Evolutionary conservation across 2,888 invertebrate genomes (phyloP).

Genomic region (Scaptomyza polygonia): DNA sequence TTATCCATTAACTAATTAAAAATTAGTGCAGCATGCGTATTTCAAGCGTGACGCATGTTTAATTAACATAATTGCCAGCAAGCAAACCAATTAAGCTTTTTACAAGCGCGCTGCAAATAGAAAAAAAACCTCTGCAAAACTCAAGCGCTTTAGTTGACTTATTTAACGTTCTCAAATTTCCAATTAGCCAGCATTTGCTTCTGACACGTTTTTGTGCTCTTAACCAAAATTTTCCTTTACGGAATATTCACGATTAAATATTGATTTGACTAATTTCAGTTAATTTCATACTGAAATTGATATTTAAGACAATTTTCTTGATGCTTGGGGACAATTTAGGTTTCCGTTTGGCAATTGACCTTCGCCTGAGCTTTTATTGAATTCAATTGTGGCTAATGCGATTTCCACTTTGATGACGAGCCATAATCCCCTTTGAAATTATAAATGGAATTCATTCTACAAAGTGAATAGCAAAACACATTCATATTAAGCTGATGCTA

Average conservation of each 20-base stretch:
- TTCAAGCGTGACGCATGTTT: constrained; percentile 48
- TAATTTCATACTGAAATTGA: not conserved
- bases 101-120: constrained; percentile 13
- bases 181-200: constrained; percentile 49
- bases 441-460: constrained; percentile 11
- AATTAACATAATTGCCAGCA: constrained; percentile 63
- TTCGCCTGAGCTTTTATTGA: not conserved
- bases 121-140: constrained; percentile 33
- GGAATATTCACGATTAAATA: not conserved
- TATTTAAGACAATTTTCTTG: not conserved
- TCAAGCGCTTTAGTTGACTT: constrained; percentile 33
- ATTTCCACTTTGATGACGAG: not conserved
- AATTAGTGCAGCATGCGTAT: constrained; percentile 32
- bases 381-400: not conserved
- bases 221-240: not conserved
- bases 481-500: not conserved
- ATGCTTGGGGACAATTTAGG: not conserved
- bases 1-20: constrained; percentile 48
- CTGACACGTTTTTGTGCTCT: constrained; percentile 15
- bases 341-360: not conserved
- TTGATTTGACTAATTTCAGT: not conserved
- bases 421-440: constrained; percentile 23
- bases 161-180: constrained; percentile 45
- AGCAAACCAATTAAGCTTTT: constrained; percentile 57
- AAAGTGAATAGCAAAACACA: constrained; percentile 30